A percentile compares a stretch with the other conserved stretches of the same genome.
Evolutionary conservation across 2,888 invertebrate genomes (phyloP).

Genomic region (Callimorpha dominula): DNA sequence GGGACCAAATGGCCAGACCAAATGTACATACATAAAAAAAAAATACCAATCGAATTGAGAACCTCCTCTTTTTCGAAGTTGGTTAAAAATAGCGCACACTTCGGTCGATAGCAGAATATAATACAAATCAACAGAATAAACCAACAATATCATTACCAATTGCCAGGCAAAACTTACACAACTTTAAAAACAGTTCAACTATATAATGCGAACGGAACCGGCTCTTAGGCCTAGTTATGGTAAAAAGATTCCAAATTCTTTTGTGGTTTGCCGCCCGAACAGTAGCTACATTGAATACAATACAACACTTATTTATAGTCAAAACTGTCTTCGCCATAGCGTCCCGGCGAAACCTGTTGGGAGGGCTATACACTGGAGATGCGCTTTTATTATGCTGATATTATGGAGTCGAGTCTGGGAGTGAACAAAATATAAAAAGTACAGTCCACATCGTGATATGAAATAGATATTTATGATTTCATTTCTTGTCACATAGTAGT

Average conservation of each 20-base stretch:
- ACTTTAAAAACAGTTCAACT: conserved; percentile 44
- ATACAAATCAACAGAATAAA: conserved; percentile 1
- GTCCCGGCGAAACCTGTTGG: conserved; percentile 67
- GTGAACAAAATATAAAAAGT: neutral
- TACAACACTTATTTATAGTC: conserved; percentile 86
- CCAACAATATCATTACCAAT: conserved; percentile 9
- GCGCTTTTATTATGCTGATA: conserved; percentile 18
- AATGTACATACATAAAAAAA: too few species aligned
- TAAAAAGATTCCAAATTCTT: conserved; percentile 83
- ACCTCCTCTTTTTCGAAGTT: too few species aligned
- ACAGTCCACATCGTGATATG: neutral
- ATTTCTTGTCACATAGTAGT: neutral
- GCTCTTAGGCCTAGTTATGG: conserved; percentile 59
- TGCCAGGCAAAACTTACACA: conserved; percentile 14
- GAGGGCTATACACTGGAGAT: conserved; percentile 53
- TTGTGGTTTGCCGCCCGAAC: conserved; percentile 81
- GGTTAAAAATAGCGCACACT: neutral
- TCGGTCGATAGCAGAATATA: neutral
- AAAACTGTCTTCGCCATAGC: conserved; percentile 85
- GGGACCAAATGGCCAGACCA: too few species aligned
- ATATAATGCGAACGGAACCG: conserved; percentile 50
- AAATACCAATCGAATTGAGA: too few species aligned
- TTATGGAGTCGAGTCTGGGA: neutral
- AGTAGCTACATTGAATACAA: conserved; percentile 86
- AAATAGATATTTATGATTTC: neutral